phyloP scores from a whole-genome alignment of 2,888 invertebrate genomes.

The Rambutsinella grinnellia region DNA sequence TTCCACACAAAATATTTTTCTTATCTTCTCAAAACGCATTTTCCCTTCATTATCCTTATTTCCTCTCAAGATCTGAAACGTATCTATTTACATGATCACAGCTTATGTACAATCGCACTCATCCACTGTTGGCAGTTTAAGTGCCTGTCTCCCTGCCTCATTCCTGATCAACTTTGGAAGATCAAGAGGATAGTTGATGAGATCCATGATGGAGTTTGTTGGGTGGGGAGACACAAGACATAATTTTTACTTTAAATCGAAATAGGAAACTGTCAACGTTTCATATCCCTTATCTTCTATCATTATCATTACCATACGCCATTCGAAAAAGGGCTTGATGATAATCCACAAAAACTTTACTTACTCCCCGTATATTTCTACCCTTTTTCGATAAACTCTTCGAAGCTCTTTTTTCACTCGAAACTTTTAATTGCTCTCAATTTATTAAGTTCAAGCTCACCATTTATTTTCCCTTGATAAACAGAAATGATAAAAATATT shows the following conservation, averaged over 20 bases:
- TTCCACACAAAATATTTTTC: neutral
- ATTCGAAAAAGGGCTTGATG: too few species aligned
- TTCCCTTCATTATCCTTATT: neutral
- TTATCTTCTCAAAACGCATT: neutral
- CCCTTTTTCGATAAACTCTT: too few species aligned
- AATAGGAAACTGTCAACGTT: neutral
- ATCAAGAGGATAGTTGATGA: conserved; percentile 1
- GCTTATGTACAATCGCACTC: neutral
- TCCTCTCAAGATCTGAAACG: neutral
- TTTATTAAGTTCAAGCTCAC: neutral
- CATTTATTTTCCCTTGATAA: neutral
- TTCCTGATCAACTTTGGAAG: conserved; percentile 15
- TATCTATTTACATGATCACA: conserved; percentile 30
- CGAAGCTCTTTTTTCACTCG: too few species aligned
- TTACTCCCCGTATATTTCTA: too few species aligned
- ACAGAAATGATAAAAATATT: neutral
- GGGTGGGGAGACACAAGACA: neutral
- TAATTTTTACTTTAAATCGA: neutral
- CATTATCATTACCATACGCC: conserved; percentile 26
- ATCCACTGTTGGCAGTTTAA: neutral
- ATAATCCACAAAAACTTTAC: too few species aligned
- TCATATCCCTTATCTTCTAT: conserved; percentile 15
- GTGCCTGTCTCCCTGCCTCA: neutral
- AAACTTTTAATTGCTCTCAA: too few species aligned
- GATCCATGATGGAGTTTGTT: neutral